phyloP scores from a whole-genome alignment of 2,113 vertebrate genomes.

The Colius striatus region DNA sequence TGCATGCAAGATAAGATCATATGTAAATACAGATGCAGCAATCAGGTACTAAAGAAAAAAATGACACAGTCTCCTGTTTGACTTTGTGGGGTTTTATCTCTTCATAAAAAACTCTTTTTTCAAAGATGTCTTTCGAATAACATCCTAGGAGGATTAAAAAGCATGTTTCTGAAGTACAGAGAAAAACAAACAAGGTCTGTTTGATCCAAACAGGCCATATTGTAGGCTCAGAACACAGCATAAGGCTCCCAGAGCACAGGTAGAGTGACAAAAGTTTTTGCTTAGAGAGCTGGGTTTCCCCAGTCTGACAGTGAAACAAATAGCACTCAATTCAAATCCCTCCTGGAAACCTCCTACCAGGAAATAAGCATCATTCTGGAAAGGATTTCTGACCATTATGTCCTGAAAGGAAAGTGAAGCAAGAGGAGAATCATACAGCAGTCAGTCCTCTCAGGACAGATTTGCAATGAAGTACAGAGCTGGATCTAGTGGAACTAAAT shows the following conservation, averaged over 20 bases:
- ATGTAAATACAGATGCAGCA: background rate
- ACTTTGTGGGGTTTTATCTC: slow-evolving; percentile 14
- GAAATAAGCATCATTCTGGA: background rate
- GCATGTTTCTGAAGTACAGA: background rate
- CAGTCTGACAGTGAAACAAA: background rate
- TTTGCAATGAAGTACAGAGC: background rate
- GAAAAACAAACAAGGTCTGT: background rate
- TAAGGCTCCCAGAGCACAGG: background rate
- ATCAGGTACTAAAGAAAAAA: background rate
- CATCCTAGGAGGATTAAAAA: background rate
- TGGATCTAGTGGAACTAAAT: background rate
- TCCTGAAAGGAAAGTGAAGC: background rate
- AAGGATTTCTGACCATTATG: background rate
- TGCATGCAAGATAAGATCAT: slow-evolving; percentile 9
- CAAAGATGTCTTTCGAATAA: background rate
- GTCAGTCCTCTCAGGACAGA: background rate
- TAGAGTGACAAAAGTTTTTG: background rate
- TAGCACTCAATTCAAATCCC: background rate
- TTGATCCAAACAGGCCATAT: background rate
- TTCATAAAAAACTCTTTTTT: background rate
- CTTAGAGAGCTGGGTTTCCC: background rate
- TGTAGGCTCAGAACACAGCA: background rate
- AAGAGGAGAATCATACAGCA: background rate
- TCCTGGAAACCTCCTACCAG: background rate
- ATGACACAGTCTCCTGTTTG: background rate